Conservation (phyloP, 2,797 vertebrate species). For the Pangasius larnaudii region DNA sequence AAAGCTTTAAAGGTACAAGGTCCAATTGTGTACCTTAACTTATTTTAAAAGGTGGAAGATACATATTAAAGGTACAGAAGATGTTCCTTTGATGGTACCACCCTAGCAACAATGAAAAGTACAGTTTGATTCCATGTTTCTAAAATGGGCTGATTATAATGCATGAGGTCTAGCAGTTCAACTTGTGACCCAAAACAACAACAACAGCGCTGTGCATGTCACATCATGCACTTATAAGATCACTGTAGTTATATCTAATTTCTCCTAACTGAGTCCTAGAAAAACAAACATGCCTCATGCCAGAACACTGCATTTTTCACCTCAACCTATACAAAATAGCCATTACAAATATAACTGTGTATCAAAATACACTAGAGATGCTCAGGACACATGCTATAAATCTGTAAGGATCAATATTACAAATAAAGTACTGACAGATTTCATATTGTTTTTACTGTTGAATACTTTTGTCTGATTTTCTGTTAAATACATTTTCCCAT, state of each 20-base stretch:
- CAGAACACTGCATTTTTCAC: background rate
- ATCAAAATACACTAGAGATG: background rate
- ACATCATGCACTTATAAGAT: background rate
- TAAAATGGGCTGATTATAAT: background rate
- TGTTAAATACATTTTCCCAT: background rate
- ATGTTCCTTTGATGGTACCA: background rate
- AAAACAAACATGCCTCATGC: background rate
- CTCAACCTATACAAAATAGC: background rate
- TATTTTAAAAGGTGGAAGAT: background rate
- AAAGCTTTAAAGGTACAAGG: background rate
- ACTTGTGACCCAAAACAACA: background rate
- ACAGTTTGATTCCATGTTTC: background rate
- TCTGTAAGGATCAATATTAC: background rate
- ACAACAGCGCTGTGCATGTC: background rate
- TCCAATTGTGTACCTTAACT: background rate
- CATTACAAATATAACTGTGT: background rate
- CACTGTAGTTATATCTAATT: background rate
- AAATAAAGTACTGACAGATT: background rate
- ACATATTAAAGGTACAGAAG: background rate
- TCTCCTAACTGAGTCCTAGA: background rate
- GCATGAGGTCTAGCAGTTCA: background rate
- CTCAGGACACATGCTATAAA: background rate
- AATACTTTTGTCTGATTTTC: too few relatives aligned
- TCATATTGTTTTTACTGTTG: background rate
- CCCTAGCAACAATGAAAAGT: background rate